Evolutionary conservation across 2,888 invertebrate species (phyloP).

Genomic region (Imbricaverruca yamaguchii): DNA sequence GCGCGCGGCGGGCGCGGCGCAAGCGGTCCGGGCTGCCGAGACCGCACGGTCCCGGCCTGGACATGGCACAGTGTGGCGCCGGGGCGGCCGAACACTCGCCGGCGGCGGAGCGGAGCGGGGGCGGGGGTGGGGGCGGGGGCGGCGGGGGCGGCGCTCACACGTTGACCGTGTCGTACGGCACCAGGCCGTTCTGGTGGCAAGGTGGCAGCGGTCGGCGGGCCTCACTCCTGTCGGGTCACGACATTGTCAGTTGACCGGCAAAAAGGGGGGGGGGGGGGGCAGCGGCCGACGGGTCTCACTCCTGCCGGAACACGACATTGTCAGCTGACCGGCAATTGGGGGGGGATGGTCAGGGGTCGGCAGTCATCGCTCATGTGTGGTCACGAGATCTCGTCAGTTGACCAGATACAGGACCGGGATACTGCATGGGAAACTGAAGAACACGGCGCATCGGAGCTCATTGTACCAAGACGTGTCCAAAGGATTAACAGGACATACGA

Average conservation of each 20-base stretch:
- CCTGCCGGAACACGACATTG: background rate
- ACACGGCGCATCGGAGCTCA: too few relatives aligned
- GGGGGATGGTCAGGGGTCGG: too few relatives aligned
- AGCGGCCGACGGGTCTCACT: too few relatives aligned
- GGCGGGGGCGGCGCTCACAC: background rate
- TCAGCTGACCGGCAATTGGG: too few relatives aligned
- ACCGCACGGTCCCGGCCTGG: too few relatives aligned
- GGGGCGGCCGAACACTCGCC: too few relatives aligned
- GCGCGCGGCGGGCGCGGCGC: background rate
- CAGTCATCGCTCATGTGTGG: too few relatives aligned
- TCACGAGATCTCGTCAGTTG: background rate
- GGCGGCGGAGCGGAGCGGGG: background rate
- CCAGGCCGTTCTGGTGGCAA: conserved; percentile 2
- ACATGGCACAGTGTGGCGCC: too few relatives aligned
- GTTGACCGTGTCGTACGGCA: conserved; percentile 16
- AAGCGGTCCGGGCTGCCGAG: background rate
- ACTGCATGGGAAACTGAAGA: too few relatives aligned
- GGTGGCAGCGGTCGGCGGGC: background rate
- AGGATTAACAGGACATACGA: too few relatives aligned
- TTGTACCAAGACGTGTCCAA: too few relatives aligned
- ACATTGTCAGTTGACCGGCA: background rate
- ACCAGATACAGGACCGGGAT: too few relatives aligned
- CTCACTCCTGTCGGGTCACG: background rate
- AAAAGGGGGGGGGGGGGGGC: background rate
- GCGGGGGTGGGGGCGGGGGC: background rate